Base-by-base conservation (phyloP, 2,113 vertebrate species). In the Megaceryle torquata region DNA sequence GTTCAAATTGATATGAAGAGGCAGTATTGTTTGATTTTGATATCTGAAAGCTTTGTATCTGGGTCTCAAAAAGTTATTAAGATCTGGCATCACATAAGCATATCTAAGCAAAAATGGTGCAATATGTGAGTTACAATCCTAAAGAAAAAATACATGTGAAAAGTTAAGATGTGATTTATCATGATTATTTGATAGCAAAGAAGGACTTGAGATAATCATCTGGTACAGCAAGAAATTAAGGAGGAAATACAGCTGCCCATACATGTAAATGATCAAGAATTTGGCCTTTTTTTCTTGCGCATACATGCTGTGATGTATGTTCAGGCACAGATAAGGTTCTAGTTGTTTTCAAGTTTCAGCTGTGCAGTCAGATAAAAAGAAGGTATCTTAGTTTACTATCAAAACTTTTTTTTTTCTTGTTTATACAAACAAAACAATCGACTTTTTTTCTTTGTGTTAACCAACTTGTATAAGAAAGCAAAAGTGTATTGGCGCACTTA, bases 401-500 rank as follows among this genome's bases (percentile, higher is more conserved):
- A 37, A 70, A 77, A 48, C 26, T 10, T 44, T 15, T 44, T 46
- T 48, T 93, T 28, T 81, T 60, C 12, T 57, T 64, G 18, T 60
- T 72, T 76, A 29, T 53, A 18, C 8, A 35, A 80, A 77, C 31
- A 2, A 72, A 44, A 24, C 6, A n/a, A 78, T 26, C 26, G 2
- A 9, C 15, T 21, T 33, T 39, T 39, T 71, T 35, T 41, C 18
- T 53, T 43, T 54, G 9, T 64, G 46, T 14, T 54, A 53, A 11
- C 0, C 0, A 43, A 41, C 26, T 43, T 24, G 2, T 56, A 3
- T n/a, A 22, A 15, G 1, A 3, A 41, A 78, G 31, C 18, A 6
- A 13, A 77, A 44, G 26, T 18, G 3, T 63, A 2, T 9, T 31
- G n/a, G 29, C 74, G 54, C 12, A 20, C 6, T 33, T 44, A n/a